Conservation (phyloP, 2,888 invertebrate species). For the Cantharis rustica region DNA sequence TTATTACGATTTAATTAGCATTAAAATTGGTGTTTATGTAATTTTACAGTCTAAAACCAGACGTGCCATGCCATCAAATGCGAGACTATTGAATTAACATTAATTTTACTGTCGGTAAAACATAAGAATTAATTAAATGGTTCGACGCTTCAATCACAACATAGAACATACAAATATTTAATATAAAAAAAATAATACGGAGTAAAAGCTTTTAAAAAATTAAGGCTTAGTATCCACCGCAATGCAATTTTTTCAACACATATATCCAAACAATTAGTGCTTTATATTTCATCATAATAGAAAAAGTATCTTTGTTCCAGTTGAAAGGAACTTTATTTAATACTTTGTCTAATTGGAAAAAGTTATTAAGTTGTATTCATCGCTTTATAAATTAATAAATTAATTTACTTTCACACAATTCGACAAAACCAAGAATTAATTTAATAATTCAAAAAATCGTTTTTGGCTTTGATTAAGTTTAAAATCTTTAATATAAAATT, state of each 20-base stretch:
- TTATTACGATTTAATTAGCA: background rate
- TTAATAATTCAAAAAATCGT: background rate
- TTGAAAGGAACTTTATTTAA: background rate
- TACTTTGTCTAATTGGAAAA: background rate
- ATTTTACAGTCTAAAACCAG: background rate
- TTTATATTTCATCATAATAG: background rate
- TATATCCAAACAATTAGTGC: background rate
- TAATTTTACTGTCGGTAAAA: background rate
- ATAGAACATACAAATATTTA: background rate
- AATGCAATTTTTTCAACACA: background rate
- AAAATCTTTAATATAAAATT: background rate
- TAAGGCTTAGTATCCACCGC: background rate
- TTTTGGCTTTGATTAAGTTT: background rate
- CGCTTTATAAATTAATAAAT: background rate
- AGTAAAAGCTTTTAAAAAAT: background rate
- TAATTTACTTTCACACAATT: background rate
- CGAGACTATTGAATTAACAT: background rate
- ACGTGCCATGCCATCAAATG: background rate
- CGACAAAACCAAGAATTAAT: background rate
- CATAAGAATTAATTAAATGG: background rate
- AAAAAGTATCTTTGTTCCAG: background rate
- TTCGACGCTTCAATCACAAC: background rate
- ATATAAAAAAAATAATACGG: background rate
- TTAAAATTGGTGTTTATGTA: background rate
- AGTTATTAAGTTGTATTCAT: background rate